Evolutionary conservation across 2,888 invertebrate species (phyloP), one percentile per base, ranked within the genome.

Genomic region (Hesperia comma): DNA sequence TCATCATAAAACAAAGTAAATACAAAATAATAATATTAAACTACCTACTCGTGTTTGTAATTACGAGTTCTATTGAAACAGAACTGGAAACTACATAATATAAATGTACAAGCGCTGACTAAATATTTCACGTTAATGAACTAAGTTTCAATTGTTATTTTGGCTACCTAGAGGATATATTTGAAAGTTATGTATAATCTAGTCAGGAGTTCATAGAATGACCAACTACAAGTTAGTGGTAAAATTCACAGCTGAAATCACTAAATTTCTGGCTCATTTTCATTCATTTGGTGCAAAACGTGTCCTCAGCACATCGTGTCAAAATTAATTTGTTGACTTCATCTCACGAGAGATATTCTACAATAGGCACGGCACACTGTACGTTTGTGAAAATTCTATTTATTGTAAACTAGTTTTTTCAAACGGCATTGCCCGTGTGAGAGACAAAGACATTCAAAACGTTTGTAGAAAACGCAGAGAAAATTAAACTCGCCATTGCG

Each of bases 231-330:
- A 64, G 40, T 41, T 56, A 56, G 63, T 64, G 63, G 40, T 51
- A 51, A 32, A 64, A 53, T 53, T 64, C 58, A 53, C 32, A 41
- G 64, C 53, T 64, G 19, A 64, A 64, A 64, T 49, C 41, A 64
- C 51, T 53, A 32, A 64, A 64, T 58, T 58, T 43, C 64, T 53
- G 58, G 41, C 58, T 60, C 64, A 66, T 66, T 66, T 41, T 33
- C 58, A 66, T 66, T 66, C 64, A 66, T 66, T 58, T 53, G 26
- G 41, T 19, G 19, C 40, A 46, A 21, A 58, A 10, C 53, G 60
- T 60, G 58, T 66, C 60, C 58, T 58, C 57, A 12, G 17, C 60
- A 15, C 15, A 40, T 57, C 46, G 12, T 49, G 19, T 12, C 19
- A 33, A 60, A 66, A 43, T 60, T 53, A 32, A 60, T 66, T 54